Conservation (phyloP, 2,888 invertebrate species). For the Caenorhabditis virilis region DNA sequence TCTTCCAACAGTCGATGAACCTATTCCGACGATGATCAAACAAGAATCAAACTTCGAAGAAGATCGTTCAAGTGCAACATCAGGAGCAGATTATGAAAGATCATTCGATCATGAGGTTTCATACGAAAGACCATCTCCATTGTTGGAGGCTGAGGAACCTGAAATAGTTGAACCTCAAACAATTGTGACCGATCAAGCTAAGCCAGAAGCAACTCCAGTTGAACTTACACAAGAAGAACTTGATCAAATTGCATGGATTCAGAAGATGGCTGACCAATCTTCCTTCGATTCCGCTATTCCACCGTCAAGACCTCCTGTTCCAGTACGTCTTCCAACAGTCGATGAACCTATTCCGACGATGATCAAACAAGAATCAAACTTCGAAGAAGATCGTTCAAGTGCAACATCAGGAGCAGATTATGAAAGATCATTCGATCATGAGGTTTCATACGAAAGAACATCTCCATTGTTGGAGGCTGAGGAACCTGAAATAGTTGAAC, state of each 20-base stretch:
- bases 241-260: constrained; percentile 8
- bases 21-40: not conserved
- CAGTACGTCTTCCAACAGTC: not conserved
- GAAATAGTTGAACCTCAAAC: too few relatives aligned
- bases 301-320: not conserved
- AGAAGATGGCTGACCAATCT: constrained; percentile 8
- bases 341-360: not conserved
- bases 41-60: not conserved
- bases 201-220: not conserved
- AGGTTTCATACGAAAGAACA: not conserved
- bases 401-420: constrained; percentile 5
- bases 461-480: constrained; percentile 1
- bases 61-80: not conserved
- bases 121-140: constrained; percentile 13
- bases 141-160: constrained; percentile 3
- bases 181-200: not conserved
- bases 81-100: constrained; percentile 8
- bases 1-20: not conserved
- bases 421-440: constrained; percentile 2
- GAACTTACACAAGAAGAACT: constrained; percentile 28
- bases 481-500: not conserved
- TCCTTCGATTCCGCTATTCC: constrained; percentile 6
- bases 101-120: constrained; percentile 11
- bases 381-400: not conserved
- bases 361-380: not conserved